Evolutionary conservation across 2,113 vertebrate genomes (phyloP).

Genomic region (Myiozetetes cayanensis): DNA sequence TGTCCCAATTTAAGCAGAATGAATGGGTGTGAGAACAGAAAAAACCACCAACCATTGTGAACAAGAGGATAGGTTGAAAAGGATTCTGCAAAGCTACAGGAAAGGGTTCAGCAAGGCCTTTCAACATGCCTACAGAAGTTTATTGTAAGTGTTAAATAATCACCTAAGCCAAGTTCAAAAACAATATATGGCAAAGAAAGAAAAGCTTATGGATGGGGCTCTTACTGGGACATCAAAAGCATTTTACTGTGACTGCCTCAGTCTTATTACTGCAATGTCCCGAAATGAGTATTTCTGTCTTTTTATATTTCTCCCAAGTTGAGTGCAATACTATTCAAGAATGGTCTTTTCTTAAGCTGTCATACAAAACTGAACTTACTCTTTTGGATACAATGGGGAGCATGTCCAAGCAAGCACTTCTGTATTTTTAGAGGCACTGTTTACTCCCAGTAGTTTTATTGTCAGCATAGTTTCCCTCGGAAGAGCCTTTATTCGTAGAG

Average conservation of each 20-base stretch:
- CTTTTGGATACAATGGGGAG: conserved; percentile 64
- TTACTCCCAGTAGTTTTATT: conserved; percentile 66
- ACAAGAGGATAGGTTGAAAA: background rate
- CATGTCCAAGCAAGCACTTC: conserved; percentile 69
- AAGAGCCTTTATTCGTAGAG: conserved; percentile 64
- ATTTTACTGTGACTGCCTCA: background rate
- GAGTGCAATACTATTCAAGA: background rate
- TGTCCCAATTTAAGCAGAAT: background rate
- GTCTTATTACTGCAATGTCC: background rate
- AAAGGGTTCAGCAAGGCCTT: background rate
- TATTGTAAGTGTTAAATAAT: background rate
- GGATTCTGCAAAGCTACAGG: background rate
- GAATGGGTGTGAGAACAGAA: background rate
- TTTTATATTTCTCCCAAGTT: background rate
- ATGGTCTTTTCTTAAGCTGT: background rate
- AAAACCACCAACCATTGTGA: background rate
- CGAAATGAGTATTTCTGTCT: background rate
- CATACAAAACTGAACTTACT: conserved; percentile 42
- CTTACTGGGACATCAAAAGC: background rate
- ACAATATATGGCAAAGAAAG: background rate
- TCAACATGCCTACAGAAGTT: background rate
- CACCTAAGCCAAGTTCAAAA: background rate
- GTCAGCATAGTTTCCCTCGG: conserved; percentile 68
- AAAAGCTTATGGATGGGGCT: background rate
- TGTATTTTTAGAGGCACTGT: background rate